Evolutionary conservation across 2,113 vertebrate species (phyloP), one percentile per base, ranked within the genome.

Genomic region (Sebastes schlegelii): DNA sequence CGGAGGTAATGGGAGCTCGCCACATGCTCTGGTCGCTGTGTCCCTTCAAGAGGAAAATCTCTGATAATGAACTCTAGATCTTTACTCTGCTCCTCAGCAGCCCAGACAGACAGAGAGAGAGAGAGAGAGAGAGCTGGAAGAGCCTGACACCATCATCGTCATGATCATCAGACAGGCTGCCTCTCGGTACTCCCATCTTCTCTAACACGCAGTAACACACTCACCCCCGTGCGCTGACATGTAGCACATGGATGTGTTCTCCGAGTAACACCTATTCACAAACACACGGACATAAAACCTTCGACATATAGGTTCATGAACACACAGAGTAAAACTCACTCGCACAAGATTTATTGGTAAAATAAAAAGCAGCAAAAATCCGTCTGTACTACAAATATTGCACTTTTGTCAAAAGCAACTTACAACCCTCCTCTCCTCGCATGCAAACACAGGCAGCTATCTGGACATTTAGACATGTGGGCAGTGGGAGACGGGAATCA

Each of bases 11-110:
- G 62, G 85, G 83, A 77, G 62, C 48, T 77, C 19, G 43, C 49
- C 49, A 78, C 74, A 69, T 66, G 66, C 66, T 73, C 57, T 13
- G 55, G 71, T 75, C 10, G 58, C 68, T 46, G 62, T 86, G 85
- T 43, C 68, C 68, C 72, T 84, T 88, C 70, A 86, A 89, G 75
- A 89, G 82, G 82, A 89, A 90, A 89, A 90, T 86, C 58, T 89
- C 80, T 79, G 48, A 91, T 89, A 86, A 88, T 87, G 57, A 86
- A 87, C 79, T 86, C 71, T 61, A n/a, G 65, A 85, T 77, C 81
- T 87, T 88, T 73, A 63, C 65, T 72, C 64, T 67, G 67, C 73
- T 86, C 34, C 63, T 83, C 63, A 57, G 75, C n/a, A 55, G 51
- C 51, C 42, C 17, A 64, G 77, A 66, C 48, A 63, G 45, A 75